Base-by-base conservation (phyloP, 2,113 vertebrate species). In the Synodontis membranacea region DNA sequence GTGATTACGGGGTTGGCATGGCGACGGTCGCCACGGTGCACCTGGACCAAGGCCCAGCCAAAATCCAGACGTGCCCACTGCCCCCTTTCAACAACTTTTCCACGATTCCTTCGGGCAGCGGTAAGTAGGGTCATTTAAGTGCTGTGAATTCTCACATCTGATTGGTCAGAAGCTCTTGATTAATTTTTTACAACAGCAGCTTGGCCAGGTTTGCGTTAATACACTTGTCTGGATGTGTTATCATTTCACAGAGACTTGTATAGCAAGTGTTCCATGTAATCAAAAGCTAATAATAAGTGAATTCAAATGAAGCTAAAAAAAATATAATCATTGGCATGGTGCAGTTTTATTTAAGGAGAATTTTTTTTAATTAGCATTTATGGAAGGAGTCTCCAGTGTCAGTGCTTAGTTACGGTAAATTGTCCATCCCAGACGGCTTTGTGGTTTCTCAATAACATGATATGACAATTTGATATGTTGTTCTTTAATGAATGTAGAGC, bases 21-120 rank as follows among this genome's bases (percentile, higher is more conserved):
- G 92, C 89, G 68, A 97, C 96, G 0, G 90, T 93, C 79, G 98
- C 96, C 86, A 96, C 95, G 1, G 94, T 97, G 3, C 96, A 96
- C 11, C 94, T 96, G 76, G 93, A 96, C 79, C 91, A 88, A 0
- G 95, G 94, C 72, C 92, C 94, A 0, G 90, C 93, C 85, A 96
- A 97, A 68, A 97, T 97, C 83, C 96, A 97, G 92, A 97, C 97
- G 46, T 99, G 98, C 86, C 95, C 94, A 74, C 95, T 98, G 81
- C 94, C 98, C 86, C 94, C 96, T 4, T 93, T 68, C 0, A 90
- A 95, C 50, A 95, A 88, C 80, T 98, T 97, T 91, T 87, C 96
- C 93, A 34, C 42, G 68, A 50, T 98, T 96, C 94, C 93, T 88
- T 89, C 90, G 0, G 93, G 94, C 88, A 94, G 94, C 93, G 98